A percentile compares a stretch with the other conserved stretches of the same genome.
These are phyloP conservation scores for Lordiphosa clarofinis DNA, from an alignment of 1,140 invertebrate species.

Conservation along the genomic window DNA sequence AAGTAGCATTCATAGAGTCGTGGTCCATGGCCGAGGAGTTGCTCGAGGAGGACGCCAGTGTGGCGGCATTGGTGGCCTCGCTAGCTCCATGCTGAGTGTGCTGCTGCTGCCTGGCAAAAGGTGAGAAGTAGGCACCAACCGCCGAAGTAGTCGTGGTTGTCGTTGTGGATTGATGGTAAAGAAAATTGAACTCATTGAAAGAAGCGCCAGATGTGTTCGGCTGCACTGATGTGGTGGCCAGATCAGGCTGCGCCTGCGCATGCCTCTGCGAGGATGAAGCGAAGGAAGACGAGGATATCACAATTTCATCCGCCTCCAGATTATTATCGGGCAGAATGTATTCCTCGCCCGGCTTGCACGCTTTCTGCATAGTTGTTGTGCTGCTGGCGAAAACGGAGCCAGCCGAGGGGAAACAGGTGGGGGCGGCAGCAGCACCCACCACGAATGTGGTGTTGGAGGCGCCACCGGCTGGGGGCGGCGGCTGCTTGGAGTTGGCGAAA, in stretches of 20 bases:
- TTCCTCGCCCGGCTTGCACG: constrained; percentile 46
- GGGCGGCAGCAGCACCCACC: constrained; percentile 47
- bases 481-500: constrained; percentile 72
- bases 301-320: constrained; percentile 69
- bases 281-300: constrained; percentile 73
- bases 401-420: constrained; percentile 58
- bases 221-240: constrained; percentile 9
- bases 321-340: constrained; percentile 68
- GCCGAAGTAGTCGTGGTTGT: constrained; percentile 19
- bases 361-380: constrained; percentile 13
- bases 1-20: constrained; percentile 63
- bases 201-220: constrained; percentile 4
- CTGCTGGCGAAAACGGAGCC: constrained; percentile 65
- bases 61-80: constrained; percentile 71
- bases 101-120: constrained; percentile 49
- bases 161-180: constrained; percentile 44
- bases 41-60: constrained; percentile 65
- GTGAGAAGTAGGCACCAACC: constrained; percentile 33
- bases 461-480: constrained; percentile 13
- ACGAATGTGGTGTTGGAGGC: constrained; percentile 55
- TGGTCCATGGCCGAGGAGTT: constrained; percentile 60
- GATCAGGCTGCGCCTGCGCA: constrained; percentile 18
- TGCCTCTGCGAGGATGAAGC: constrained; percentile 36
- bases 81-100: constrained; percentile 43
- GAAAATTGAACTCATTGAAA: constrained; percentile 60